phyloP scores from a whole-genome alignment of 2,797 vertebrate species.

The Onychomys torridus region DNA sequence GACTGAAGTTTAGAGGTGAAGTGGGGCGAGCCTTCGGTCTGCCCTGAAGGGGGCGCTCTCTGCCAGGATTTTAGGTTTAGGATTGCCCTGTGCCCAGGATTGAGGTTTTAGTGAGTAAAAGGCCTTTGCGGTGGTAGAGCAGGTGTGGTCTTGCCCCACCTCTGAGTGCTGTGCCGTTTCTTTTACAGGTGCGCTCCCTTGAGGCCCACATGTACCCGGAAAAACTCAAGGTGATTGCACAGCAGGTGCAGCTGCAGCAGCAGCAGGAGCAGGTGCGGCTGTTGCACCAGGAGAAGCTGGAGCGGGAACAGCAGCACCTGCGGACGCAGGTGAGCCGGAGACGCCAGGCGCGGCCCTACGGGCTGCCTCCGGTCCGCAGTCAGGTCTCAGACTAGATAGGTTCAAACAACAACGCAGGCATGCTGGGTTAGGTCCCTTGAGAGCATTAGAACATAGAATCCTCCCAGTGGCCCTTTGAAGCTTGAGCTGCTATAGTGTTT shows the following conservation, averaged over 20 bases:
- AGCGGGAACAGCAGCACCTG: constrained; percentile 91
- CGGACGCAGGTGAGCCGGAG: constrained; percentile 91
- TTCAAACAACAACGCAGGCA: too few relatives aligned
- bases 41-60: not conserved
- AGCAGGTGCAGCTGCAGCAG: constrained; percentile 96
- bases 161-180: not conserved
- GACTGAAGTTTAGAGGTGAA: not conserved
- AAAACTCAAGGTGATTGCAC: constrained; percentile 96
- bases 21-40: not conserved
- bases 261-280: constrained; percentile 93
- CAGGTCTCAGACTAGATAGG: not conserved
- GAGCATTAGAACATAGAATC: not conserved
- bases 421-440: not conserved
- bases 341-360: fast-evolving
- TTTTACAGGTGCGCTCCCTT: constrained; percentile 93
- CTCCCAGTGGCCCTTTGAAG: not conserved
- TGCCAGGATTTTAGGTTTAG: not conserved
- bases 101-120: not conserved
- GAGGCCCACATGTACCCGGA: constrained; percentile 98
- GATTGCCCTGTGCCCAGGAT: not conserved
- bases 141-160: not conserved
- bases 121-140: not conserved
- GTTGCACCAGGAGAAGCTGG: constrained; percentile 92
- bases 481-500: not conserved
- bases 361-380: not conserved